Conservation (phyloP, 2,797 vertebrate genomes). For the Lepidocolaptes lacrymiger region DNA sequence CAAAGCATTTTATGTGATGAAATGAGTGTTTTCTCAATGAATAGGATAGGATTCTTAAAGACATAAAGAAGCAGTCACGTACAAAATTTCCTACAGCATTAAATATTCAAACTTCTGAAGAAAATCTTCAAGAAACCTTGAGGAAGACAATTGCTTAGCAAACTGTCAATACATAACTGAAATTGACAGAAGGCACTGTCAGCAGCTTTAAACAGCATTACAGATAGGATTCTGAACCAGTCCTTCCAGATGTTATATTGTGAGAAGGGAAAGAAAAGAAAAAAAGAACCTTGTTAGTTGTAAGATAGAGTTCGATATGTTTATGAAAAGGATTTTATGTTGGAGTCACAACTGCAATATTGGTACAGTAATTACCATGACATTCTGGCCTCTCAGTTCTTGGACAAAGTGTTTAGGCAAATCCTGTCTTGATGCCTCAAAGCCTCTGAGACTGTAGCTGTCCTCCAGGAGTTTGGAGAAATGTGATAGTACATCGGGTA, state of each 20-base stretch:
- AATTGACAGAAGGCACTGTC: not conserved
- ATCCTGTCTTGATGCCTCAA: not conserved
- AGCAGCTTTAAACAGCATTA: not conserved
- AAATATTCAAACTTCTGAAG: not conserved
- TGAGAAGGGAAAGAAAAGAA: fast-evolving
- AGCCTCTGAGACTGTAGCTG: not conserved
- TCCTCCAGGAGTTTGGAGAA: not conserved
- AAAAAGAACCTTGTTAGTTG: not conserved
- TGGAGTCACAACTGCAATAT: not conserved
- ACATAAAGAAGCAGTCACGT: not conserved
- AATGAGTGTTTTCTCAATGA: not conserved
- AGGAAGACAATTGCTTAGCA: not conserved
- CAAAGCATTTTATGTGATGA: not conserved
- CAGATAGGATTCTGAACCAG: not conserved
- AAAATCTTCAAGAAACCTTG: not conserved
- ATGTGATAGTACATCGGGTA: not conserved
- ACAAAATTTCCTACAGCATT: not conserved
- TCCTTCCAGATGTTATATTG: not conserved
- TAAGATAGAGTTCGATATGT: not conserved
- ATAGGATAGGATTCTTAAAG: not conserved
- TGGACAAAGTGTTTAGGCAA: not conserved
- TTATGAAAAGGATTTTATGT: not conserved
- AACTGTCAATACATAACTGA: not conserved
- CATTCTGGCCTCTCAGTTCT: not conserved
- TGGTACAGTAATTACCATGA: not conserved